Conservation (phyloP, 2,113 vertebrate species). For the Catharus minimus region DNA sequence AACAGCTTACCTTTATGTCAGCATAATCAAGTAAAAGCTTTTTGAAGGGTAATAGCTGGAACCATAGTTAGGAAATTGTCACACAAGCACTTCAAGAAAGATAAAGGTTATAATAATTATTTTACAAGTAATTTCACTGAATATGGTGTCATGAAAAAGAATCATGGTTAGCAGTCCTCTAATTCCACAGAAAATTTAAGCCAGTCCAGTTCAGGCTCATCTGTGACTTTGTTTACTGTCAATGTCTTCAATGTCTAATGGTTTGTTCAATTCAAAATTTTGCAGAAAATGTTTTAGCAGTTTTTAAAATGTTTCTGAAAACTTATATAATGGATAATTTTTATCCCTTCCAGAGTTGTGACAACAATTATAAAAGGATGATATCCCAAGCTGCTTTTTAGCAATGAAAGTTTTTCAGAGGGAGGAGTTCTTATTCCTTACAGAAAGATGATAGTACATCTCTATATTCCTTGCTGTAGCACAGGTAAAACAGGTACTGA, state of each 20-base stretch:
- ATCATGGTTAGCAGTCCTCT: neutral
- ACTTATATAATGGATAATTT: neutral
- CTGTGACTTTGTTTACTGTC: neutral
- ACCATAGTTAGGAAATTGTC: neutral
- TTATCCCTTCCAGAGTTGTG: neutral
- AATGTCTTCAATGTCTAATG: neutral
- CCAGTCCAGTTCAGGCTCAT: neutral
- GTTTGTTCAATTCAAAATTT: neutral
- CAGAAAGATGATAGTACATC: neutral
- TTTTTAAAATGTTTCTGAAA: neutral
- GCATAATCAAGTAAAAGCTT: neutral
- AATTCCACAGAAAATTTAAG: neutral
- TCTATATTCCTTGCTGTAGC: neutral
- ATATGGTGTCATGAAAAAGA: neutral
- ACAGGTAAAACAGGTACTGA: neutral
- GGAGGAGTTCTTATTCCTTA: neutral
- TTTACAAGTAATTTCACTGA: conserved; percentile 10
- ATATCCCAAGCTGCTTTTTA: neutral
- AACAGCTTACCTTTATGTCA: neutral
- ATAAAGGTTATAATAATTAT: neutral
- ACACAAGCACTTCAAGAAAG: neutral
- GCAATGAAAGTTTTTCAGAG: neutral
- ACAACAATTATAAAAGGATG: neutral
- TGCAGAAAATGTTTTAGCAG: neutral
- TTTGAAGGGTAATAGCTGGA: neutral